A percentile compares a stretch with the other conserved stretches of the same genome.
Evolutionary conservation across 2,888 invertebrate species (phyloP).

Genomic region (Papilio demoleus): DNA sequence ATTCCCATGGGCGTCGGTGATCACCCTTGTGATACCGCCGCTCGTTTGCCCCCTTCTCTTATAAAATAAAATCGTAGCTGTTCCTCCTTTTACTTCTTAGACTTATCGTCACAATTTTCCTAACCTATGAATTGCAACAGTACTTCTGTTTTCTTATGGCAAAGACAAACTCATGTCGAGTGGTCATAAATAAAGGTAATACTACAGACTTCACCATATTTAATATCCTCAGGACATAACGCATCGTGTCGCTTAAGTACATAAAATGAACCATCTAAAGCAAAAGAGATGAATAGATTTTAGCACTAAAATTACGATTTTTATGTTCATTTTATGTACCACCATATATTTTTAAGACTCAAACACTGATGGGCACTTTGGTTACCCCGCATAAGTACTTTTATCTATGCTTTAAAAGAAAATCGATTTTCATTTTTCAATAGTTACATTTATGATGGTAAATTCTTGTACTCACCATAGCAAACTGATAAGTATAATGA

Average conservation of each 20-base stretch:
- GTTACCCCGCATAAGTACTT: slow-evolving; percentile 10
- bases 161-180: too few relatives aligned
- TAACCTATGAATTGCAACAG: too few relatives aligned
- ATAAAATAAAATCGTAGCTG: too few relatives aligned
- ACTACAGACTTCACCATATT: not conserved
- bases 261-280: not conserved
- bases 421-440: slow-evolving; percentile 4
- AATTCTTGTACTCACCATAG: too few relatives aligned
- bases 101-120: too few relatives aligned
- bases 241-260: not conserved
- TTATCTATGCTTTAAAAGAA: slow-evolving; percentile 4
- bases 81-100: too few relatives aligned
- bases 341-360: slow-evolving; percentile 20
- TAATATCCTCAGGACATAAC: not conserved
- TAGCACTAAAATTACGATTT: slow-evolving; percentile 15
- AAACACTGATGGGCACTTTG: slow-evolving; percentile 10
- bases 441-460: not conserved
- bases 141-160: too few relatives aligned
- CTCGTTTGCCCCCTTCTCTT: too few relatives aligned
- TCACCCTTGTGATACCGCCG: too few relatives aligned
- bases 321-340: slow-evolving; percentile 17
- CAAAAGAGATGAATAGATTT: slow-evolving; percentile 13
- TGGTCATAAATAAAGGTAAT: not conserved
- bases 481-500: too few relatives aligned
- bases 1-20: too few relatives aligned